Conservation (phyloP, 2,113 vertebrate genomes). For the Holacanthus passer region DNA sequence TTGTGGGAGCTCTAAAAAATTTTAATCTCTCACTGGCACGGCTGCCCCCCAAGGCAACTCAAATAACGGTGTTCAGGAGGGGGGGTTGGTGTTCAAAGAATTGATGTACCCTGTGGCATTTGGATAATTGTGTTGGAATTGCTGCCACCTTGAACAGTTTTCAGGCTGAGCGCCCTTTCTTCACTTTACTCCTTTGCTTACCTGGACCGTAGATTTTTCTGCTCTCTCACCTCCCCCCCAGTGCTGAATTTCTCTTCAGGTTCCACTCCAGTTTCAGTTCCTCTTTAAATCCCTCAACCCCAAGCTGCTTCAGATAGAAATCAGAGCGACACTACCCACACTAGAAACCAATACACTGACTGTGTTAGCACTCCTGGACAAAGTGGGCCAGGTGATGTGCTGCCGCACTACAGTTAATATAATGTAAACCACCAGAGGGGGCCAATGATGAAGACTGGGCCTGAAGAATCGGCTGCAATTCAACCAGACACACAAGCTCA, state of each 20-base stretch:
- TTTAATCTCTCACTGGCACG: conserved; percentile 92
- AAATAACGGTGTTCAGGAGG: conserved; percentile 89
- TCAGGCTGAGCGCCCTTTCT: conserved; percentile 41
- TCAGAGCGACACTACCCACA: conserved; percentile 9
- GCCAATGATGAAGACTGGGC: conserved; percentile 52
- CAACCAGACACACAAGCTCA: conserved; percentile 29
- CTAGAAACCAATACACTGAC: conserved; percentile 3
- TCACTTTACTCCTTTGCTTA: conserved; percentile 48
- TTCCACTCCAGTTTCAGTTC: neutral
- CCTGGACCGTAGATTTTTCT: conserved; percentile 17
- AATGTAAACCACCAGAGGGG: conserved; percentile 74
- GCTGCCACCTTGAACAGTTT: conserved; percentile 71
- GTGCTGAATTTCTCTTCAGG: conserved; percentile 28
- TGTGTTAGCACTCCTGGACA: conserved; percentile 18
- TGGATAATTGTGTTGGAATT: conserved; percentile 81
- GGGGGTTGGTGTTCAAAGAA: conserved; percentile 83
- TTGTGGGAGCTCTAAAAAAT: conserved; percentile 96
- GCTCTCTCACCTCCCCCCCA: neutral
- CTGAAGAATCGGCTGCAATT: neutral
- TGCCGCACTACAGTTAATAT: conserved; percentile 33
- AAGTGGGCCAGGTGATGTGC: conserved; percentile 31
- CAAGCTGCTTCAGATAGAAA: conserved; percentile 6
- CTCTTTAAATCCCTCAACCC: neutral
- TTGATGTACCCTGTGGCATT: conserved; percentile 80
- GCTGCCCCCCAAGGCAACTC: conserved; percentile 97